phyloP scores from a whole-genome alignment of 1,140 invertebrate genomes.

The Agrypnia vestita region DNA sequence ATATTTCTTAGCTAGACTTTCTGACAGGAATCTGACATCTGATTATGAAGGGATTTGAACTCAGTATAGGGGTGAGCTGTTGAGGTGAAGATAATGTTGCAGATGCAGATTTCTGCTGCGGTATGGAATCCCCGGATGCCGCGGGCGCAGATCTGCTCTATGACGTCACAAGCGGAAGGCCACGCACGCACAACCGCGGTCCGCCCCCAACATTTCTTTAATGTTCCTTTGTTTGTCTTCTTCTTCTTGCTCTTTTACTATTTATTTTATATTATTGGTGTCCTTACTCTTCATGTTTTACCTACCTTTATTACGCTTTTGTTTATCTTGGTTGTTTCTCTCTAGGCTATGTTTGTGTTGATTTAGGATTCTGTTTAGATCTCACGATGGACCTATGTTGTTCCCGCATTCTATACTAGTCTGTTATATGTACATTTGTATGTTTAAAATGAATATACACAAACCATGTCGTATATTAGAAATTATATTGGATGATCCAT shows the following conservation, averaged over 20 bases:
- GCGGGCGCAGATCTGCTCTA: constrained; percentile 67
- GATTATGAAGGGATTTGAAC: too few relatives aligned
- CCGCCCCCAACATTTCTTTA: constrained; percentile 67
- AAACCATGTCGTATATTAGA: too few relatives aligned
- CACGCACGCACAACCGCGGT: constrained; percentile 79
- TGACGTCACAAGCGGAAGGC: constrained; percentile 63
- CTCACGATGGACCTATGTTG: constrained; percentile 19
- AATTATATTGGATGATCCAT: too few relatives aligned
- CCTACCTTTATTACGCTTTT: neutral
- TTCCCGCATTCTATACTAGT: constrained; percentile 7
- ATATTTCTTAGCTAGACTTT: too few relatives aligned
- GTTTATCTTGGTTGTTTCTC: constrained; percentile 22
- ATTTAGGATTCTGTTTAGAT: constrained; percentile 44
- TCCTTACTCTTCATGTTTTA: constrained; percentile 20
- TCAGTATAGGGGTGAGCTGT: constrained; percentile 9
- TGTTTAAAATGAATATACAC: too few relatives aligned
- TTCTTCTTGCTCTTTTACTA: constrained; percentile 10
- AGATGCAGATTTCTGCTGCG: constrained; percentile 92
- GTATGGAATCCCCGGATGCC: constrained; percentile 79
- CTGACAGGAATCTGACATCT: too few relatives aligned
- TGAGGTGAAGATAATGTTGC: constrained; percentile 69
- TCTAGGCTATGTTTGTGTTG: constrained; percentile 39
- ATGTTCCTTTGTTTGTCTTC: constrained; percentile 37
- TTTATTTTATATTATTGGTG: constrained; percentile 25
- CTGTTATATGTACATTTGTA: too few relatives aligned